Conservation (phyloP, 2,888 invertebrate species). For the Ormia ochracea region DNA sequence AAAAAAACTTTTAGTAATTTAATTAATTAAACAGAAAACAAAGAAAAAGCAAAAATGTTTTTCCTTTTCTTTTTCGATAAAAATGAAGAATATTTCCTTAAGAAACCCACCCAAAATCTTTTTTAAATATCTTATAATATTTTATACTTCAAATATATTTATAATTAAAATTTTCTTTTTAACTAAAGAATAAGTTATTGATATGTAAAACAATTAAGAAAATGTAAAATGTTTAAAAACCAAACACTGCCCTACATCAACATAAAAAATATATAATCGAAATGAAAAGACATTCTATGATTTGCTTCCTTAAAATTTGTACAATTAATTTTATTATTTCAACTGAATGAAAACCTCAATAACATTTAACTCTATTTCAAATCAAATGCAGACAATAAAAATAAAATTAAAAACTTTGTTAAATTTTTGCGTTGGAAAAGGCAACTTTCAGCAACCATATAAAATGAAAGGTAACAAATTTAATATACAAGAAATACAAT, state of each 20-base stretch:
- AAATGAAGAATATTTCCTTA: constrained; percentile 13
- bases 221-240: constrained; percentile 19
- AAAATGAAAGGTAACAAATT: constrained; percentile 9
- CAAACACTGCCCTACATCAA: constrained; percentile 58
- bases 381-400: constrained; percentile 59
- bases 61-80: not conserved
- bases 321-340: constrained; percentile 22
- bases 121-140: constrained; percentile 43
- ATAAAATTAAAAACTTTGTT: constrained; percentile 43
- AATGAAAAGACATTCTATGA: constrained; percentile 19
- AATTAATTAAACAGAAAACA: not conserved
- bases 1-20: constrained; percentile 1
- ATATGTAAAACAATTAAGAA: constrained; percentile 12
- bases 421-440: constrained; percentile 34
- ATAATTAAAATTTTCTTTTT: constrained; percentile 10
- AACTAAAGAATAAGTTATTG: not conserved
- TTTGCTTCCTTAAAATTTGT: constrained; percentile 21
- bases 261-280: not conserved
- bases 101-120: constrained; percentile 52
- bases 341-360: constrained; percentile 14
- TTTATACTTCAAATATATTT: constrained; percentile 48
- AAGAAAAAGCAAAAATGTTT: not conserved
- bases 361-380: constrained; percentile 60
- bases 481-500: constrained; percentile 14
- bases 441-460: constrained; percentile 29